Conservation (phyloP, 2,113 vertebrate species). For the Turnix velox region DNA sequence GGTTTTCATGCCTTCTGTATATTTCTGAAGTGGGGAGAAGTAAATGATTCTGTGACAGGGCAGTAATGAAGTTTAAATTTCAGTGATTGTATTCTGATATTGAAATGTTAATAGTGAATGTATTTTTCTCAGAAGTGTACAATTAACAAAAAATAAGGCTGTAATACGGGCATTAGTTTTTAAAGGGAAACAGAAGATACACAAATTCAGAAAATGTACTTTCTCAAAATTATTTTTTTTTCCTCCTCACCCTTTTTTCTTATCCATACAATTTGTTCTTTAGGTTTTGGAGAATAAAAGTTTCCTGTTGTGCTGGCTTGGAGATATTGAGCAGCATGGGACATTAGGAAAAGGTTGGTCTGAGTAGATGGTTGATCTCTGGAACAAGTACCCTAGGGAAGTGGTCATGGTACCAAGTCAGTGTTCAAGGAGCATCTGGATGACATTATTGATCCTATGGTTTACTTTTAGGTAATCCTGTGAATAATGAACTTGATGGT, state of each 20-base stretch:
- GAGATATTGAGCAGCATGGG: not conserved
- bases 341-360: not conserved
- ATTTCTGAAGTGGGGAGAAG: not conserved
- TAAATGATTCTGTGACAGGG: not conserved
- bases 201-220: not conserved
- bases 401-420: rapidly evolving
- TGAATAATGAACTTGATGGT: not conserved
- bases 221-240: not conserved
- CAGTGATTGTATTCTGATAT: not conserved
- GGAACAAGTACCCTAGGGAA: not conserved
- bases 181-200: not conserved
- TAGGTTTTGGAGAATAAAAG: not conserved
- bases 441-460: not conserved
- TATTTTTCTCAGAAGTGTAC: not conserved
- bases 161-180: not conserved
- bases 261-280: not conserved
- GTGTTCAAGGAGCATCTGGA: not conserved
- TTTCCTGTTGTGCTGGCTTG: not conserved
- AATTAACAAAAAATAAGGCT: not conserved
- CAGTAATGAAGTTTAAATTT: not conserved
- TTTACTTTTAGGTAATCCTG: not conserved
- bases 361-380: not conserved
- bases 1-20: not conserved
- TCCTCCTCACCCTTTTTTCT: not conserved
- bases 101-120: not conserved